phyloP scores from a whole-genome alignment of 2,888 invertebrate species.

The Cephus nigrinus region DNA sequence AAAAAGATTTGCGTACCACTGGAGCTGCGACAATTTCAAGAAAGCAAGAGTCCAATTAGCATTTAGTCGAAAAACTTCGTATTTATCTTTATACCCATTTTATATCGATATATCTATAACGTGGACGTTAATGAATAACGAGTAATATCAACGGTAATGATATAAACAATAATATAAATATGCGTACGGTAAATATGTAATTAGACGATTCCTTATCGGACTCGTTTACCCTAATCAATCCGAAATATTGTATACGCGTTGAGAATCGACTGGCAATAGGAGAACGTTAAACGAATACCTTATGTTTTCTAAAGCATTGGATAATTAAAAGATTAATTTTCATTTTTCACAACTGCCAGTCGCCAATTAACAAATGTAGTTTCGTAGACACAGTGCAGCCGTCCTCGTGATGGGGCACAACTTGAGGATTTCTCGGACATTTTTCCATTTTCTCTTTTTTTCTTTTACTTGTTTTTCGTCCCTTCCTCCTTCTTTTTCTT shows the following conservation, averaged over 20 bases:
- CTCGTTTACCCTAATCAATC: not conserved
- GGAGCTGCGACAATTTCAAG: too few relatives aligned
- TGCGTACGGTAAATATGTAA: slow-evolving; percentile 37
- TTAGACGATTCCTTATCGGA: slow-evolving; percentile 16
- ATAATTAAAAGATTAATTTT: not conserved
- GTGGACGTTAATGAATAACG: slow-evolving; percentile 33
- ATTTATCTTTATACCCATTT: slow-evolving; percentile 40
- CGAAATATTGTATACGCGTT: not conserved
- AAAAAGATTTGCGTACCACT: too few relatives aligned
- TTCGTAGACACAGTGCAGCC: not conserved
- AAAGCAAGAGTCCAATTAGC: slow-evolving; percentile 15
- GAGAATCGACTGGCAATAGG: not conserved
- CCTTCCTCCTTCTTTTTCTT: slow-evolving; percentile 6
- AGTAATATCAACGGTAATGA: slow-evolving; percentile 33
- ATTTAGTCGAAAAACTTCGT: slow-evolving; percentile 40
- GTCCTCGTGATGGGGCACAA: too few relatives aligned
- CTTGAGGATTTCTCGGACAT: slow-evolving; percentile 22
- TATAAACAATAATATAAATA: slow-evolving; percentile 37
- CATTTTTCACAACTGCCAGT: not conserved
- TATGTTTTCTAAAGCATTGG: not conserved
- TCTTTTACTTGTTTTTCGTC: slow-evolving; percentile 9
- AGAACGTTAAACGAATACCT: not conserved
- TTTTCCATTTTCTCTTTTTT: slow-evolving; percentile 18
- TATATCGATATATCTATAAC: slow-evolving; percentile 29
- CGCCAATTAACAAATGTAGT: not conserved